Evolutionary conservation across 2,888 invertebrate genomes (phyloP).

Genomic region (Dolichomitus sp.): DNA sequence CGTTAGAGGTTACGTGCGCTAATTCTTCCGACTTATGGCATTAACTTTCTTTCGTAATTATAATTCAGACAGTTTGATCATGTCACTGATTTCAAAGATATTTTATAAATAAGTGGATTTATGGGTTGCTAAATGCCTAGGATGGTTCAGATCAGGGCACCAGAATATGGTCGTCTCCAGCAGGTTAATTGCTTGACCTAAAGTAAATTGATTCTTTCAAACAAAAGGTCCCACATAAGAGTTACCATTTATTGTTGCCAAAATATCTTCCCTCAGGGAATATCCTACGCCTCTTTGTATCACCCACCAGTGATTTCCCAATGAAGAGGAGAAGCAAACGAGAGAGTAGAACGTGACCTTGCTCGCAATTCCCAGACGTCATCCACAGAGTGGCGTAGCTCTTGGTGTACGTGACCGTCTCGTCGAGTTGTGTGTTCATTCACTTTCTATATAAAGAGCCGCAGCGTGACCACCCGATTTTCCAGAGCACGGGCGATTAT

Average conservation of each 20-base stretch:
- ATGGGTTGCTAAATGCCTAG: no score
- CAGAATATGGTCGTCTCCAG: no score
- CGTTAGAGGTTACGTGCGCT: no score
- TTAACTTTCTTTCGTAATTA: no score
- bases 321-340: constrained; percentile 29
- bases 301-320: neutral
- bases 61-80: no score
- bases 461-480: constrained; percentile 47
- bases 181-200: neutral
- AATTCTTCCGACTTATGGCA: no score
- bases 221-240: neutral
- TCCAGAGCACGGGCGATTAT: constrained; percentile 42
- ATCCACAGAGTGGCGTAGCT: constrained; percentile 30
- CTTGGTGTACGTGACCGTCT: constrained; percentile 44
- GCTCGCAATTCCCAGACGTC: constrained; percentile 72
- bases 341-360: constrained; percentile 69
- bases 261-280: constrained; percentile 5
- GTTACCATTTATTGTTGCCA: neutral
- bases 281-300: neutral
- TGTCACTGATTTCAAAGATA: no score
- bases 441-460: constrained; percentile 46
- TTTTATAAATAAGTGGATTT: no score
- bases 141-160: no score
- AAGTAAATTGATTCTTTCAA: neutral
- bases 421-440: constrained; percentile 5